These are phyloP conservation scores for Percopsis transmontana DNA, from an alignment of 2,113 vertebrate species.

Conservation along the genomic window DNA sequence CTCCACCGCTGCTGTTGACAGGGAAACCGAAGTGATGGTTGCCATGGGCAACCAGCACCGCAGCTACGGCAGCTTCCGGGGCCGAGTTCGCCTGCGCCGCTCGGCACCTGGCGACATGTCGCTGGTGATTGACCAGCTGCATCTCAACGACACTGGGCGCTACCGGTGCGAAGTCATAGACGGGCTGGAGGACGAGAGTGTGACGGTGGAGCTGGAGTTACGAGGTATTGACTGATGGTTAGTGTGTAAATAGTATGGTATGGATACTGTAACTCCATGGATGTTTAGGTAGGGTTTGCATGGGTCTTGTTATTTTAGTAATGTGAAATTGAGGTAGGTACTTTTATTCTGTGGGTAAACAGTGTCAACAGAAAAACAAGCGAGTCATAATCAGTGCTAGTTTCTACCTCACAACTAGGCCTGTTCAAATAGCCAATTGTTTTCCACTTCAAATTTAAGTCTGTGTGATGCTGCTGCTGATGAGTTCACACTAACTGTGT, in stretches of 20 bases:
- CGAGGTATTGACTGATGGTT: slow-evolving; percentile 72
- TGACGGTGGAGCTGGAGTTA: slow-evolving; percentile 86
- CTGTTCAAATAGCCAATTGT: no score
- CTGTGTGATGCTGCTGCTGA: no score
- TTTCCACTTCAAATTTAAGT: no score
- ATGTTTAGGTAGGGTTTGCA: not conserved
- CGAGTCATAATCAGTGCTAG: no score
- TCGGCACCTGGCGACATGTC: slow-evolving; percentile 72
- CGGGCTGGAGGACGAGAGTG: slow-evolving; percentile 89
- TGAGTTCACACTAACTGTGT: no score
- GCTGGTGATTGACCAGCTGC: slow-evolving; percentile 81
- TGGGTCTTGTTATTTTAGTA: no score
- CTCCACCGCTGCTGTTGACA: slow-evolving; percentile 58
- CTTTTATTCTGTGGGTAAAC: no score
- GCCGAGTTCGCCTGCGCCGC: slow-evolving; percentile 79
- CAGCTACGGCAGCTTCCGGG: slow-evolving; percentile 85
- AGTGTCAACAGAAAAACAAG: no score
- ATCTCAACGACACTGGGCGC: slow-evolving; percentile 83
- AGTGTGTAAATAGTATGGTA: not conserved
- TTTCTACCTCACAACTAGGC: no score
- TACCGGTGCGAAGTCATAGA: slow-evolving; percentile 94
- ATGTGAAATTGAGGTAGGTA: no score
- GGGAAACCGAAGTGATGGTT: slow-evolving; percentile 86
- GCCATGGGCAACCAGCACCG: slow-evolving; percentile 81
- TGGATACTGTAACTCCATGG: no score